A percentile compares a stretch with the other conserved stretches of the same genome.
Conservation (phyloP, 2,113 vertebrate species). For the Antennarius striatus region DNA sequence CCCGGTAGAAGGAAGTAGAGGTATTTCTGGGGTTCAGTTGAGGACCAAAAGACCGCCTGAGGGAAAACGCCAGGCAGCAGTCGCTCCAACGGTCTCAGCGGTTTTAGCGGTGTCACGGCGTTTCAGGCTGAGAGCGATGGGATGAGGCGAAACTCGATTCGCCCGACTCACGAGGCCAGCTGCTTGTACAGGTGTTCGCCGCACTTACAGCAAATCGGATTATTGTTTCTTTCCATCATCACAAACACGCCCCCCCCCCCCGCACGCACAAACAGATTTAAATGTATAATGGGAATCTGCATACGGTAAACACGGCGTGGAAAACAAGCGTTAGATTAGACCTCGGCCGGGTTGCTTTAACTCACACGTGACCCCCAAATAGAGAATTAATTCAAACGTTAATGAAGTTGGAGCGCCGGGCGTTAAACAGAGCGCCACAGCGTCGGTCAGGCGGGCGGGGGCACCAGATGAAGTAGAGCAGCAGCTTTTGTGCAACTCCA, state of each 20-base stretch:
- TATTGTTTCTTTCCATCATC: neutral
- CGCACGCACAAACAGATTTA: neutral
- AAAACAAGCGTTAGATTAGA: no score
- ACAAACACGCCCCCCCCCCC: no score
- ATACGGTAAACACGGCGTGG: slow-evolving; percentile 3
- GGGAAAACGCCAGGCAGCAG: slow-evolving; percentile 15
- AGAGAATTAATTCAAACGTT: slow-evolving; percentile 54
- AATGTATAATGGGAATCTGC: slow-evolving; percentile 17
- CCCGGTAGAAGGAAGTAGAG: slow-evolving; percentile 6
- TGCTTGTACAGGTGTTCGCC: slow-evolving; percentile 45
- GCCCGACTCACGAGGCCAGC: slow-evolving; percentile 25
- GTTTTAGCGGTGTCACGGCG: slow-evolving; percentile 10
- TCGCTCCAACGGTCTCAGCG: slow-evolving; percentile 4
- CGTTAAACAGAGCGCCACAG: slow-evolving; percentile 23
- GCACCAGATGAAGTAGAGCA: slow-evolving; percentile 45
- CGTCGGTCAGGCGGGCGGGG: slow-evolving; percentile 12
- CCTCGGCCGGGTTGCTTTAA: slow-evolving; percentile 9
- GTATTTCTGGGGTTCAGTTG: slow-evolving; percentile 16
- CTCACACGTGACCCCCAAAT: slow-evolving; percentile 45
- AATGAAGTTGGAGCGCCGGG: slow-evolving; percentile 51
- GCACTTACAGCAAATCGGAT: slow-evolving; percentile 25
- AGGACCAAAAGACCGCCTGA: slow-evolving; percentile 37
- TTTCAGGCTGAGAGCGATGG: slow-evolving; percentile 26
- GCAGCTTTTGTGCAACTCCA: slow-evolving; percentile 67
- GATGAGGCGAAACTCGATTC: slow-evolving; percentile 47